Base-by-base conservation (phyloP, 1,140 invertebrate genomes). In the Theocolax elegans region DNA sequence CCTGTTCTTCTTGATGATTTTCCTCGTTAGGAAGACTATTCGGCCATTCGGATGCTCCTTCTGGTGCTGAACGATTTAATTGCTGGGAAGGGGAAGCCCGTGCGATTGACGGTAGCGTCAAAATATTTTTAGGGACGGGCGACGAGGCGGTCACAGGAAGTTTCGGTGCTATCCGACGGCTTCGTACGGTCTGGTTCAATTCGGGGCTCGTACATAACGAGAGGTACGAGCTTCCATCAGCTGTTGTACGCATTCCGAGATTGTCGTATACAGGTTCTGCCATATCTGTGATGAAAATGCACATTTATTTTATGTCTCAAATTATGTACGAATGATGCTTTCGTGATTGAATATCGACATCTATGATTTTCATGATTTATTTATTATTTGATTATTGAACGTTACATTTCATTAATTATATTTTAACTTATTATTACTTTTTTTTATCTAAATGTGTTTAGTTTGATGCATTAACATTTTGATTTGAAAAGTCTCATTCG, bases 211-310 rank as follows among this genome's bases (percentile, higher is more conserved):
- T 92, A 77, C 92, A 92, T 53, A 95, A 80, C 51, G 93, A 94
- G 3, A 93, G 82, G 2, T 90, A 90, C 0, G 93, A 95, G 75
- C 92, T 94, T 8, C 94, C 94, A 71, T 94, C 92, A 1, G 92
- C 94, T n/a, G 94, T 95, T 1, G 92, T 94, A 53, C 94, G 87
- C 1, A 91, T 82, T 0, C 94, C 94, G 13, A 95, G 82, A 77
- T 95, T 95, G 77, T 95, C 94, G 77, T 95, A 95, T 3, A 94
- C 89, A 0, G 93, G 93, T 77, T 95, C 93, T 23, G 88, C 83
- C 19, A 88, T 86, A 27, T 83, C 77, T 2, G 21, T 29, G n/a
- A 7, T 15, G 3, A 53, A 29, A 21, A 59, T 23, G 25, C 10
- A 56, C 6, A 17, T 35, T 56, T 35, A 19, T 54, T 29, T 17